Evolutionary conservation across 2,888 invertebrate genomes (phyloP), one percentile per base, ranked within the genome.

Genomic region (Encarsia formosa): DNA sequence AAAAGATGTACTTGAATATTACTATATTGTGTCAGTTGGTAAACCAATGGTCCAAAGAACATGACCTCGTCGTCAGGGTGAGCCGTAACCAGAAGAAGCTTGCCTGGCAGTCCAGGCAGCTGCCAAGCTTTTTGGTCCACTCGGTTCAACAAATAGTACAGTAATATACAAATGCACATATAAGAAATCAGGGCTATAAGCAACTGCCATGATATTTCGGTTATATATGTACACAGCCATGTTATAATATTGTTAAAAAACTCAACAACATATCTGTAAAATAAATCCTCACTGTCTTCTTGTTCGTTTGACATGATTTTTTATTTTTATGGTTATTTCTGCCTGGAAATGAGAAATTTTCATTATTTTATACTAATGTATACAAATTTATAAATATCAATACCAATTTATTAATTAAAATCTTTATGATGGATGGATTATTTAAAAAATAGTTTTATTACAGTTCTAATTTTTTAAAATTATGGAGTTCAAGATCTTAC

Each of bases 41-140:
- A 80, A 58, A 94, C 83, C 34, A 89, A 82, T 16, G 99, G 99
- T 1, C 94, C 92, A 74, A 99, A 99, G 75, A 99, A 99, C 98
- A 99, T 97, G 63, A 92, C 92, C 73, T 99, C 98, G 73, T 99
- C 98, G 74, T 99, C 98, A 15, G 98, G 98, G 78, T 99, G 99
- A 19, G 98, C 95, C 37, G 84, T 89, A 2, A 97, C 85, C 46
- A 98, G 72, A 24, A 97, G 75, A 37, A 92, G 82, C 61, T 89
- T 77, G 13, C 61, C 52, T 18, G 73, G 73, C 35, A 73, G 71
- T 42, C 73, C 73, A 22, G 74, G 73, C 52, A 74, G 49, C 45
- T 74, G 73, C 74, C 74, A 73, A 31, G 68, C 67, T 49, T 22
- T 56, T 47, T 71, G 72, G 59, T 61, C 64, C 15, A 70, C 67